Base-by-base conservation (phyloP, 2,797 vertebrate genomes). In the Micrastur ruficollis region DNA sequence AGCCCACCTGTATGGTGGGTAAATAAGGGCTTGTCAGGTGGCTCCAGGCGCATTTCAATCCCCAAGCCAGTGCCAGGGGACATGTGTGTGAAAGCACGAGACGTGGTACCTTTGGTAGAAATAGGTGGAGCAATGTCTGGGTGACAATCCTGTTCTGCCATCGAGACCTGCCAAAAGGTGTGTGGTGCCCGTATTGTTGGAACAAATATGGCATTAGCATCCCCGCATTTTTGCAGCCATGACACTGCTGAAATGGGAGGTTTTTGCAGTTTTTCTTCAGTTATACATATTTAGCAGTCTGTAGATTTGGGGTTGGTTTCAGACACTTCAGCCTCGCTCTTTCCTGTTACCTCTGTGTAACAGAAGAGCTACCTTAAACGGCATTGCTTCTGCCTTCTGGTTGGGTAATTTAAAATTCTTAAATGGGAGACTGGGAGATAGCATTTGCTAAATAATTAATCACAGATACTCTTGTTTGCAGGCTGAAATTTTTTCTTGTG, bases 401-500 rank as follows among this genome's bases (percentile, higher is more conserved):
- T 67, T 75, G 86, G 56, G 31, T 92, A 70, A 86, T 89, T 95
- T 75, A 46, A 91, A 95, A 94, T 95, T 90, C 88, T 96, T 80
- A 80, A 86, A 36, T 23, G 59, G 32, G 32, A 91, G 74, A 67
- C 5, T 78, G 76, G 47, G 63, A 90, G 52, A 73, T 46, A 80
- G 36, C 36, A 82, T 61, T 90, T 92, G 59, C 66, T 95, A 81
- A 93, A 96, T 97, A 94, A 95, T 93, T 91, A 89, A 95, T 96
- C 47, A 42, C 80, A 70, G 68, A 55, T 56, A 61, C 58, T 80
- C 70, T 81, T 92, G 71, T 92, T 90, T 94, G 40, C 59, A 82
- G 70, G 67, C 47, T 81, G 83, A 52, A 7, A 32, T 32, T 81
- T 89, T 88, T 93, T 92, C 82, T 88, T 81, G 42, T 70, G 80